Percentiles rank a stretch among this genome's conserved stretches.
Conservation (phyloP, 2,113 vertebrate genomes). For the Puntigrus tetrazona region DNA sequence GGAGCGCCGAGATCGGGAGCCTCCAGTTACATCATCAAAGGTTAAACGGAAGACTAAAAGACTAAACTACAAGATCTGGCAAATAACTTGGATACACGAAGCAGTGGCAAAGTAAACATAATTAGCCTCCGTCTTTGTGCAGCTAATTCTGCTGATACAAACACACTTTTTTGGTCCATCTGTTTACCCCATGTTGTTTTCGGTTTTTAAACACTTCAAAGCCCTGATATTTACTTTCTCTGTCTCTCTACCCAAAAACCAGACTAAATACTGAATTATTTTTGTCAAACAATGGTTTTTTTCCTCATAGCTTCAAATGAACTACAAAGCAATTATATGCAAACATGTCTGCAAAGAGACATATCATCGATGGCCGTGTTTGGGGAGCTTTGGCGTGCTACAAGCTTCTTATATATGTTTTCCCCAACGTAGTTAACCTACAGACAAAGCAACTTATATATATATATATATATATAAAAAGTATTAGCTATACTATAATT, state of each 20-base stretch:
- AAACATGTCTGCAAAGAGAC: neutral
- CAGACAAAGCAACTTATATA: neutral
- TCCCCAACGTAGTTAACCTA: neutral
- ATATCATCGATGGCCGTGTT: neutral
- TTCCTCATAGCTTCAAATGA: neutral
- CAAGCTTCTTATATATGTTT: neutral
- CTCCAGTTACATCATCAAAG: neutral
- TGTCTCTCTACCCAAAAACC: neutral
- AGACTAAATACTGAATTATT: neutral
- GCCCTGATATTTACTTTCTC: neutral
- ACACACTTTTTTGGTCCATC: neutral
- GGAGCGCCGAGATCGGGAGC: neutral
- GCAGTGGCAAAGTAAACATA: conserved; percentile 1
- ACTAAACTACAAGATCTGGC: conserved; percentile 15
- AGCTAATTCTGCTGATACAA: neutral
- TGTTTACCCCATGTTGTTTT: neutral
- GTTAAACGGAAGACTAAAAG: neutral
- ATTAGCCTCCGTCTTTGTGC: neutral
- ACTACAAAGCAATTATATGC: conserved; percentile 8
- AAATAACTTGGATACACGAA: conserved; percentile 20
- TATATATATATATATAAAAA: too few species aligned
- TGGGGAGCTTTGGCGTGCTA: neutral
- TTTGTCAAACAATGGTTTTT: neutral
- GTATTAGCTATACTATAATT: neutral
- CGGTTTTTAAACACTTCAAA: neutral